Base-by-base conservation (phyloP, 35 echinoderm and acorn worm species). In the Patiria miniata region DNA sequence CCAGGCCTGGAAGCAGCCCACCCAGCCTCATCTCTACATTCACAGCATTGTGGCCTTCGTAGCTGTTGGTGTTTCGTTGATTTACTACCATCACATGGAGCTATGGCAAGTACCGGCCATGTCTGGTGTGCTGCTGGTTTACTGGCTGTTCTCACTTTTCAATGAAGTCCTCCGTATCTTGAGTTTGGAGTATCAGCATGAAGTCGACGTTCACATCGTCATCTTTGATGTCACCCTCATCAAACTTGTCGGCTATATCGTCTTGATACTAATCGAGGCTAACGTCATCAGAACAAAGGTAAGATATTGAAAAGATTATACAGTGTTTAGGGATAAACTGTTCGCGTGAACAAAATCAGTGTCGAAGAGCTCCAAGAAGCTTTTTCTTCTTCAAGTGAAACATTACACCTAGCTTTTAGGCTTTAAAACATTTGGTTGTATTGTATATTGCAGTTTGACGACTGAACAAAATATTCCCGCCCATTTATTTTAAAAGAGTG, bases 51-150 rank as follows among this genome's bases (percentile, higher is more conserved):
- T 78, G 36, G 39, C 87, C 39, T 42, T 94, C 22, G 58, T 86
- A 33, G 81, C 81, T 34, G 36, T 79, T 6, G 37, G 83, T 1
- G 1, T 90, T 8, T 65, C 82, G 21, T 76, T 90, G 21, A 21
- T 61, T 14, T 79, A 69, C 36, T 94, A 94, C 60, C 92, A 94
- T 61, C 52, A 79, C 39, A 94, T 94, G 87, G 92, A 94, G 58
- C 19, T 86, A 28, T 85, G 87, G 82, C 82, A 94, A 38, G 38
- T 54, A 52, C 81, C 87, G 9, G 32, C 40, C 36, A 86, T 94
- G 69, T 84, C 92, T 8, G 23, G 78, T 19, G 0, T 93, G 3
- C n/a, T 88, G 12, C 4, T 86, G 3, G 32, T 94, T 2, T 94
- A 86, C 52, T 93, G 91, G 92, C 38, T 73, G 2, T n/a, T 85